Percentiles rank a stretch among this genome's conserved stretches.
These are phyloP conservation scores for Trialeurodes vaporariorum DNA, from an alignment of 1,140 invertebrate genomes.

Conservation along the genomic window DNA sequence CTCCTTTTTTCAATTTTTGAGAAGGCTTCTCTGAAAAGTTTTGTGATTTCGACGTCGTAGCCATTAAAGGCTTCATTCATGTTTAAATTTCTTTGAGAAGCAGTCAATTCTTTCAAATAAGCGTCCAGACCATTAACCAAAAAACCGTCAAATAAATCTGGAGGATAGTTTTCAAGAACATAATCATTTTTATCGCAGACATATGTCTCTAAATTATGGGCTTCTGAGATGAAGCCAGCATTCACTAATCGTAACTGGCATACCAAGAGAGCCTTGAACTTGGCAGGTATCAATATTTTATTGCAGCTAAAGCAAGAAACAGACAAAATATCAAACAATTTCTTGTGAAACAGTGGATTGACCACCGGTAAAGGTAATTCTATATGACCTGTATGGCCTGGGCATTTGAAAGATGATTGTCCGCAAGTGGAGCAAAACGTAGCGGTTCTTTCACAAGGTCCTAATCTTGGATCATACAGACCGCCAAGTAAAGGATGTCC, in stretches of 20 bases:
- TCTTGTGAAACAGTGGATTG: constrained; percentile 81
- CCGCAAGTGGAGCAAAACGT: constrained; percentile 76
- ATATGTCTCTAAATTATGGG: constrained; percentile 46
- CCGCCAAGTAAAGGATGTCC: constrained; percentile 72
- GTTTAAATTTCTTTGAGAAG: background rate
- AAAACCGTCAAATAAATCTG: background rate
- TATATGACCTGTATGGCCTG: constrained; percentile 93
- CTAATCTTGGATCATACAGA: constrained; percentile 71
- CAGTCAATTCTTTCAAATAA: background rate
- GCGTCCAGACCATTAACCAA: background rate
- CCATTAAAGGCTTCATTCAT: background rate
- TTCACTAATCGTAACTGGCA: constrained; percentile 64
- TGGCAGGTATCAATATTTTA: constrained; percentile 48
- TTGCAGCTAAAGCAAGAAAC: constrained; percentile 58
- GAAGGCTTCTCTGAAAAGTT: background rate
- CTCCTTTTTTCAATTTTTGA: background rate
- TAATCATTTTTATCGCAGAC: constrained; percentile 10
- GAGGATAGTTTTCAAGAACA: constrained; percentile 1
- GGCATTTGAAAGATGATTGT: constrained; percentile 53
- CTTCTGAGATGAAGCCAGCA: constrained; percentile 56
- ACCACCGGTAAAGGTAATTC: constrained; percentile 79
- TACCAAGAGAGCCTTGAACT: constrained; percentile 49
- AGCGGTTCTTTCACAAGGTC: constrained; percentile 31
- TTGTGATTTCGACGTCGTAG: background rate
- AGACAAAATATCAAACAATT: constrained; percentile 52